Evolutionary conservation across 2,113 vertebrate species (phyloP), one percentile per base, ranked within the genome.

Genomic region (Dinomys branickii): DNA sequence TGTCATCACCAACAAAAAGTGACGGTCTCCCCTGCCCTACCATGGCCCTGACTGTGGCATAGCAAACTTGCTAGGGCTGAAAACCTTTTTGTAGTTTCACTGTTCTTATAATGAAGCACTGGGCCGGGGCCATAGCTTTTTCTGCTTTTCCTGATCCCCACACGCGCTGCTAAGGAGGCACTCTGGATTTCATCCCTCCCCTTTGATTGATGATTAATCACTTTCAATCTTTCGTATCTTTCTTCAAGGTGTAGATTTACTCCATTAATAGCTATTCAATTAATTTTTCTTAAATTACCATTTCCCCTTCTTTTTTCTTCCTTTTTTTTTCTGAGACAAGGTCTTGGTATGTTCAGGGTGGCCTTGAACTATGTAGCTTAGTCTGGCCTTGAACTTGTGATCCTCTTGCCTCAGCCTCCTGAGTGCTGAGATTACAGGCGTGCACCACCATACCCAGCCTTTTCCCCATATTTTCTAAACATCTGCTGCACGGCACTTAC

Each of bases 161-260:
- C 52, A 17, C n/a, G n/a, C 81, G 30, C 50, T 56, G 17, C 58
- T 85, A 61, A 89, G 47, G 59, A 87, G 77, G 56, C 26, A 12
- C n/a, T 85, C 28, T 56, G 78, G 52, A 24, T 61, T 71, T 78
- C 33, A 59, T 92, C 67, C 44, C 89, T 56, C 73, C 47, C 26
- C 52, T 96, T 95, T 87, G 90, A 41, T 50, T 83, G 28, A 44
- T 58, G 56, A 82, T 69, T 94, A 84, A 58, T 71, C 35, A 47
- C n/a, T 75, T 14, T 90, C 38, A 88, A 59, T 28, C 77, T 88
- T 95, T 90, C 38, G 85, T 77, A 47, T 61, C 58, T 96, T 94
- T 95, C 28, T 67, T 44, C 14, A 81, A 44, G 69, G 81, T 22
- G 17, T 13, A 95, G 89, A 75, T 88, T 89, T 95, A 73, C 13